Base-by-base conservation (phyloP, 2,797 vertebrate genomes). In the Smutsia temminckii region DNA sequence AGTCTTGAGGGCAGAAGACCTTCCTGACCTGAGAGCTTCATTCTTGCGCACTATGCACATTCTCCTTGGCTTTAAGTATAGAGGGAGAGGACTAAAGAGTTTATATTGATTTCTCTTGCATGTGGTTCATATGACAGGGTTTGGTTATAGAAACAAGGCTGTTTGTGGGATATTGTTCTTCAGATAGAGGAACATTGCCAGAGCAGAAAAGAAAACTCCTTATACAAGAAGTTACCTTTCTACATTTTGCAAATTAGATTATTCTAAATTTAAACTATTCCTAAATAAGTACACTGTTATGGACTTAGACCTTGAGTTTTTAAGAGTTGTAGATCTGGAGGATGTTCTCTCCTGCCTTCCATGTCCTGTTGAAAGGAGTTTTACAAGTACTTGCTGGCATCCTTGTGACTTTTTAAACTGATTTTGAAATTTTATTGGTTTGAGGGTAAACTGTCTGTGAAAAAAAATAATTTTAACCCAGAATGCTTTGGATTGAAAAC, bases 91-190 rank as follows among this genome's bases (percentile, higher is more conserved):
- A 87, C 59, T 90, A 68, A 84, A 49, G 59, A 69, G 14, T 77
- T 90, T 21, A 85, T 81, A 77, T 42, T 46, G 40, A 57, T 83
- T 94, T 85, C 37, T 86, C 64, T 71, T 63, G 46, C 34, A 96
- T 89, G 71, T 90, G 46, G 29, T 66, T 92, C 55, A 57, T 64
- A 29, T 46, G 16, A 94, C 61, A 77, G 32, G 83, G 27, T 86
- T 68, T 77, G 18, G 25, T 77, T 94, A 42, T 18, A 83, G 69
- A 49, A 75, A 71, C 32, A 94, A 85, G 18, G n/a, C 37, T 71
- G 5, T 59, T 63, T 34, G 32, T 32, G n/a, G 16, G 53, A 37
- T 77, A 78, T 34, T 68, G 0, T 71, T 71, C 34, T 83, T 72
- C n/a, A 87, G 51, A 72, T 40, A 71, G 11, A 85, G 68, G 46